Evolutionary conservation across 2,888 invertebrate genomes (phyloP).

Genomic region (Drosophila leonis): DNA sequence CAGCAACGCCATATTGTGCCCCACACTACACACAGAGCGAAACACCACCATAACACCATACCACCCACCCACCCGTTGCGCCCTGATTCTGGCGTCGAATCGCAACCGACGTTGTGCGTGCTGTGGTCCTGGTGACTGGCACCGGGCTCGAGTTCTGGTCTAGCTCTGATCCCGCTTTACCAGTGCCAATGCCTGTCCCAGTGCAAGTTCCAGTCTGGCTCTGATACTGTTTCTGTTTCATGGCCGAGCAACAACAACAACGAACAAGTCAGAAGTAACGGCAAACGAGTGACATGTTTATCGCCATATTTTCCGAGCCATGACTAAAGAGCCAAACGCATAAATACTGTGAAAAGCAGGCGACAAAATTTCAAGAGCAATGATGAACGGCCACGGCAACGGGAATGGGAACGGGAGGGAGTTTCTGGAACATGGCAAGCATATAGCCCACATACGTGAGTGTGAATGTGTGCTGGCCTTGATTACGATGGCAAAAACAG

Average conservation of each 20-base stretch:
- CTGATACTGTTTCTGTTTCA: conserved; percentile 8
- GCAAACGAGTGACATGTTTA: conserved; percentile 72
- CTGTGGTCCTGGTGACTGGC: conserved; percentile 27
- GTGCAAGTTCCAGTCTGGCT: background rate
- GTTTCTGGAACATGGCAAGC: conserved; percentile 1
- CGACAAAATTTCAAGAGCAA: conserved; percentile 68
- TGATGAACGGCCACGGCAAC: conserved; percentile 46
- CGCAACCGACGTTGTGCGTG: conserved; percentile 28
- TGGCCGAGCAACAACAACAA: conserved; percentile 19
- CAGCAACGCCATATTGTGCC: conserved; percentile 67
- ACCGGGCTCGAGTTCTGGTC: conserved; percentile 10
- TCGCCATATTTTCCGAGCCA: conserved; percentile 77
- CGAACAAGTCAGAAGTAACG: conserved; percentile 48
- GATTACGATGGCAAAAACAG: conserved; percentile 3
- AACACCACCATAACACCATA: too few relatives aligned
- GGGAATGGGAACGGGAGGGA: conserved; percentile 20
- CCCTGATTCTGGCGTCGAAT: background rate
- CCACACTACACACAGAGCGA: conserved; percentile 2
- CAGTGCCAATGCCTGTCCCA: background rate
- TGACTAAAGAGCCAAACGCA: conserved; percentile 74
- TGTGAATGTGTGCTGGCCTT: background rate
- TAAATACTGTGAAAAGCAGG: conserved; percentile 69
- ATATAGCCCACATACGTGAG: background rate
- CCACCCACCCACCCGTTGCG: background rate
- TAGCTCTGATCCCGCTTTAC: conserved; percentile 15